A percentile compares a stretch with the other conserved stretches of the same genome.
These are phyloP conservation scores for Pseudopleuronectes americanus DNA, from an alignment of 2,797 vertebrate species.

Conservation along the genomic window DNA sequence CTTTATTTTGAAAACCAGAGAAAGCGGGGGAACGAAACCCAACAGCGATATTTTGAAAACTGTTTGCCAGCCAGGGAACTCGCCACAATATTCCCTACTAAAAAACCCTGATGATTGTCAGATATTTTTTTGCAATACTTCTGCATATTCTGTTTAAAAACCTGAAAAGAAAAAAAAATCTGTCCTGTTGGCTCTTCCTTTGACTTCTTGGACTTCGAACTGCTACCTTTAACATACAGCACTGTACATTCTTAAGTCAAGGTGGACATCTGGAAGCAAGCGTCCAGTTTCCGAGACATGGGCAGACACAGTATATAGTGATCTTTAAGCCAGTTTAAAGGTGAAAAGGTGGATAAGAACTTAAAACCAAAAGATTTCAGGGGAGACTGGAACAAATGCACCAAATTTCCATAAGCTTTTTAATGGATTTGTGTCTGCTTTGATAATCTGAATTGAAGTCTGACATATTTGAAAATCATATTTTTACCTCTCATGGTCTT, in stretches of 20 bases:
- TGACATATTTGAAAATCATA: background rate
- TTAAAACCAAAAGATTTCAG: no score
- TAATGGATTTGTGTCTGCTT: background rate
- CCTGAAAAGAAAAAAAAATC: constrained; percentile 39
- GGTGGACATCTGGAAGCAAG: constrained; percentile 37
- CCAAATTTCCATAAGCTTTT: background rate
- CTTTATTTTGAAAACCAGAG: constrained; percentile 84
- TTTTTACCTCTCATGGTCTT: background rate
- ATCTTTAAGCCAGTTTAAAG: background rate
- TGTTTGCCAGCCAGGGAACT: constrained; percentile 69
- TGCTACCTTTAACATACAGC: constrained; percentile 43
- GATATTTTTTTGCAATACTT: constrained; percentile 77
- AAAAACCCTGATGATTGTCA: constrained; percentile 83
- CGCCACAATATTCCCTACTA: constrained; percentile 62
- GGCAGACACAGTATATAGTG: background rate
- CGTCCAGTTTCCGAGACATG: constrained; percentile 28
- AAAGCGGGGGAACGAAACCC: constrained; percentile 68
- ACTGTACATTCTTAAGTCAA: constrained; percentile 59
- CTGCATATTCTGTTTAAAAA: constrained; percentile 80
- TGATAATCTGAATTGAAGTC: background rate
- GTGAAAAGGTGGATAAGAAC: no score
- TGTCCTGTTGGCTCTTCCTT: constrained; percentile 45
- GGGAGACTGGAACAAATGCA: background rate
- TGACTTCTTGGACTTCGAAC: constrained; percentile 44
- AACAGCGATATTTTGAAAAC: constrained; percentile 69